These are phyloP conservation scores for Chrysopilus asiliformis DNA, from an alignment of 2,888 invertebrate genomes.

Conservation along the genomic window DNA sequence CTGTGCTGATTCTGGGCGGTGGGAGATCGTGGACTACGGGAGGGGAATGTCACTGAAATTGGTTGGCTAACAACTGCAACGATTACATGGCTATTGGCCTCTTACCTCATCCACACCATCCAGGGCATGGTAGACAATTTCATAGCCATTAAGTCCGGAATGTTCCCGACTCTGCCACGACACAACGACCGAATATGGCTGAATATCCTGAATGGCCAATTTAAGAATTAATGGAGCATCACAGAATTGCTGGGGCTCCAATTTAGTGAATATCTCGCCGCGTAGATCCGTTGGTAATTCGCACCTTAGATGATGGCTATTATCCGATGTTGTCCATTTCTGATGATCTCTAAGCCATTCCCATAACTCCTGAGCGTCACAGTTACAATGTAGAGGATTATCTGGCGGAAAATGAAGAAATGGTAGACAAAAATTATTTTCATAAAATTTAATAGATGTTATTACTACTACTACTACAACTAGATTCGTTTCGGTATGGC, in stretches of 20 bases:
- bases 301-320: slow-evolving; percentile 51
- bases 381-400: slow-evolving; percentile 80
- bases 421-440: slow-evolving; percentile 1
- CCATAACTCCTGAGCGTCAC: slow-evolving; percentile 83
- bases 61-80: too few relatives aligned
- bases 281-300: slow-evolving; percentile 71
- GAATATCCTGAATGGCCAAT: slow-evolving; percentile 76
- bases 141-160: slow-evolving; percentile 69
- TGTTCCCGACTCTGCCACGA: slow-evolving; percentile 85
- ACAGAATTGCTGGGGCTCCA: slow-evolving; percentile 68
- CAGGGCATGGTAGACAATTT: slow-evolving; percentile 68
- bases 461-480: too few relatives aligned
- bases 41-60: too few relatives aligned
- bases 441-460: too few relatives aligned
- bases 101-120: slow-evolving; percentile 45
- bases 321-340: slow-evolving; percentile 41
- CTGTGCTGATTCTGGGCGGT: too few relatives aligned
- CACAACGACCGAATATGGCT: slow-evolving; percentile 72
- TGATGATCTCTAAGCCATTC: slow-evolving; percentile 83
- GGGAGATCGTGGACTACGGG: too few relatives aligned
- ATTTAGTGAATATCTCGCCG: slow-evolving; percentile 59
- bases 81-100: too few relatives aligned
- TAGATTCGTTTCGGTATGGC: too few relatives aligned
- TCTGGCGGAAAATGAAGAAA: slow-evolving; percentile 42
- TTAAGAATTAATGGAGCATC: slow-evolving; percentile 70